Evolutionary conservation across 92 coral and sea anemone species (phyloP), one percentile per base, ranked within the genome.

Genomic region (Muricea muricata): DNA sequence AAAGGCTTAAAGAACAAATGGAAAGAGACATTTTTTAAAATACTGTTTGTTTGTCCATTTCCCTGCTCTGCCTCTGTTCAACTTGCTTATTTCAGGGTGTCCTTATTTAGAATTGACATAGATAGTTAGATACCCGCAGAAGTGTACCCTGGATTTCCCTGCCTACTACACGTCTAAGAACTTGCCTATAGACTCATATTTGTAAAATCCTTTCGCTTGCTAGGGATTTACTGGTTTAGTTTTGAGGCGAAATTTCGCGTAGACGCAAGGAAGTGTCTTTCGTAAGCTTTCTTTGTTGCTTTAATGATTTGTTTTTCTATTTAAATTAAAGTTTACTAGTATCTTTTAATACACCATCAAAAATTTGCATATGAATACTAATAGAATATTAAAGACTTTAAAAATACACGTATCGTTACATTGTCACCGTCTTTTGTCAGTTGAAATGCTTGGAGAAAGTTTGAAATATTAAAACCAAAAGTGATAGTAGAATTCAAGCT

Each of bases 321-420:
- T 35, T 15, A 14, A 73, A 3, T 24, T n/a, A 75, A 47, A 21
- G 17, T 31, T 52, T 48, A 75, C 41, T 21, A 60, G 68, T 60
- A 20, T 3, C 45, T 4, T 28, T 40, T 31, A 71, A 46, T 74
- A 46, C 37, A 54, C 82, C 48, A 55, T 54, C 69, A 60, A 61
- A 47, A 41, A 77, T 77, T 77, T 25, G 82, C 82, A 77, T 77
- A 77, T 54, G 68, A 77, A 77, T 77, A 31, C 29, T 77, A 30
- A 77, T 77, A 77, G 67, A 77, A 77, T 77, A 77, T 77, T 77
- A 77, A 77, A 54, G 31, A 77, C 68, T 54, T 54, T 39, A 23
- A 24, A 60, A 60, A 31, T 60, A 60, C 68, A 60, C 68, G 68
- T 60, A 60, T 25, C 33, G 32, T 21, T 60, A 18, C 32, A 24